Base-by-base conservation (phyloP, 2,113 vertebrate genomes). In the Notothenia coriiceps region DNA sequence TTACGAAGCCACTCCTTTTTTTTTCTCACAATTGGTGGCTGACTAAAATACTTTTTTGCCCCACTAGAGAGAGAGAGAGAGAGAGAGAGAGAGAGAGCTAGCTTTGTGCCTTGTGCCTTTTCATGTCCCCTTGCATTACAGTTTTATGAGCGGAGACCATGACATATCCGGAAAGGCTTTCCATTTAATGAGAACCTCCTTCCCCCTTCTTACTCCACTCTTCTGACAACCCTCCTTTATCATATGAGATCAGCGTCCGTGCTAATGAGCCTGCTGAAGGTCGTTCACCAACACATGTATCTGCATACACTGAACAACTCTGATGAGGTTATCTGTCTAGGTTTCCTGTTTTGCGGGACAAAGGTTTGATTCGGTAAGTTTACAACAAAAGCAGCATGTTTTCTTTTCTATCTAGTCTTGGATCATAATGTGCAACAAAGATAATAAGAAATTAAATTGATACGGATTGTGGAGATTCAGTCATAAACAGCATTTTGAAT, bases 161-260 rank as follows among this genome's bases (percentile, higher is more conserved):
- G 49, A 59, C 50, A 60, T 29, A 64, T 79, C 71, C 64, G 15
- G 59, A 44, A 69, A 83, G 43, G 72, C 86, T 86, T 88, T 90
- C 55, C 79, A 69, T 78, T 80, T 83, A 87, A 84, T 74, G 63
- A 86, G 63, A 52, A 33, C 46, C 59, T 50, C 74, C 59, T 33
- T 63, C 55, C 69, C 15, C 57, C 35, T 1, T 11, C 47, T 65
- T 5, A 10, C 61, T 57, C 43, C 62, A 35, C 65, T 46, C 44
- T 63, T 52, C 50, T 49, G 1, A 10, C 50, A 13, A 40, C 15
- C 20, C 68, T 52, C 60, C 47, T 82, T 74, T 65, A 59, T 56
- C 13, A 46, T 55, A 74, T 85, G 70, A 86, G 72, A 73, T 79
- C 81, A 81, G 51, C 64, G 14, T 47, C 49, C 44, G 18, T 35